These are phyloP conservation scores for Aythya baeri DNA, from an alignment of 2,113 vertebrate genomes.

Conservation along the genomic window DNA sequence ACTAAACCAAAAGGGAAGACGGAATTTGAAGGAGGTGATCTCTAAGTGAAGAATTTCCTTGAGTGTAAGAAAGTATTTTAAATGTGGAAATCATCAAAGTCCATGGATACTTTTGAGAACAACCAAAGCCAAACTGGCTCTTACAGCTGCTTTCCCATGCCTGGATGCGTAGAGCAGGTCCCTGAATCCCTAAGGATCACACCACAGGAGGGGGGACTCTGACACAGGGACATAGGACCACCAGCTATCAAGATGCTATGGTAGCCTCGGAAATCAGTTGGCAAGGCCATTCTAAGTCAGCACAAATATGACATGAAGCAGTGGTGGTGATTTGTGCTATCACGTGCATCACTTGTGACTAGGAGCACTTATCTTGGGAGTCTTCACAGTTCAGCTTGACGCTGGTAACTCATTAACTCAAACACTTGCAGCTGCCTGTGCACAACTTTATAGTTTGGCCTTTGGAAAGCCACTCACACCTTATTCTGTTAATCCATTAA, in stretches of 20 bases:
- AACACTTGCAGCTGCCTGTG: not conserved
- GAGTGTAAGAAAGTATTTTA: not conserved
- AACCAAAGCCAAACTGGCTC: not conserved
- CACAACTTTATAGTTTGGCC: not conserved
- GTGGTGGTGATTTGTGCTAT: not conserved
- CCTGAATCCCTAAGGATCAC: not conserved
- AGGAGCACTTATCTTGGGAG: not conserved
- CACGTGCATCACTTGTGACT: not conserved
- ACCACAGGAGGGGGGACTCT: not conserved
- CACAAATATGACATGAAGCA: not conserved
- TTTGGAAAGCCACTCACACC: conserved; percentile 34
- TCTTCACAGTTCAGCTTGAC: conserved; percentile 29
- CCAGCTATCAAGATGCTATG: not conserved
- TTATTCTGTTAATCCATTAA: conserved; percentile 23
- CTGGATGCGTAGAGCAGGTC: not conserved
- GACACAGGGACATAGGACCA: not conserved
- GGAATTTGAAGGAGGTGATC: not conserved
- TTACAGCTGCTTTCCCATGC: not conserved
- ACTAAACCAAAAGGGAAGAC: not conserved
- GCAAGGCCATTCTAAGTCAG: not conserved
- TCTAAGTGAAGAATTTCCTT: not conserved
- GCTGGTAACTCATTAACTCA: conserved; percentile 46
- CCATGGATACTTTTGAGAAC: not conserved
- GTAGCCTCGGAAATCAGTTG: not conserved
- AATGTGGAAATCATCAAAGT: not conserved